These are phyloP conservation scores for Mythimna ferrago DNA, from an alignment of 2,888 invertebrate genomes.

Conservation along the genomic window DNA sequence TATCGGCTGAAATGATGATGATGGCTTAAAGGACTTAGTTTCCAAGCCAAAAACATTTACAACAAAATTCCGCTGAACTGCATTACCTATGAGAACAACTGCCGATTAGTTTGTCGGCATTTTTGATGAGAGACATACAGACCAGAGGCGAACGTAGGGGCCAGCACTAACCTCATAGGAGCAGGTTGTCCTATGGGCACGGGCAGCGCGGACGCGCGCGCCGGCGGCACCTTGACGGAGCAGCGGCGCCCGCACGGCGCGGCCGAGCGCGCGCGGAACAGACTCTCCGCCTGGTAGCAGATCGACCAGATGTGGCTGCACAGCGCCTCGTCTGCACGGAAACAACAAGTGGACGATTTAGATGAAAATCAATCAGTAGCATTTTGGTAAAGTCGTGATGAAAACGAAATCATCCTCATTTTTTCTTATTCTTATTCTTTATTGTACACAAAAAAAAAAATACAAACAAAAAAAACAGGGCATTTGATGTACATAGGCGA, in stretches of 20 bases:
- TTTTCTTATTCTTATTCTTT: no score
- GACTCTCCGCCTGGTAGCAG: constrained; percentile 95
- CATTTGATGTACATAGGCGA: no score
- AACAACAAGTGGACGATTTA: background rate
- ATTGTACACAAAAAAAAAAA: no score
- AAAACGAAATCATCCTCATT: background rate
- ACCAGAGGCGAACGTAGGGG: background rate
- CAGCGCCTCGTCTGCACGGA: constrained; percentile 91
- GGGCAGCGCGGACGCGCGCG: constrained; percentile 86
- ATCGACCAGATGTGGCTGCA: constrained; percentile 96
- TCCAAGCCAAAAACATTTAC: no score
- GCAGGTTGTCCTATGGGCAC: constrained; percentile 94
- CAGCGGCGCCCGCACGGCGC: constrained; percentile 94
- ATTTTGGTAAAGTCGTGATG: background rate
- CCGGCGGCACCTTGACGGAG: constrained; percentile 91
- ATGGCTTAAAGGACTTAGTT: no score
- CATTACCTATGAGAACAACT: no score
- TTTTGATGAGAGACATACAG: no score
- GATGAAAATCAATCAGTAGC: background rate
- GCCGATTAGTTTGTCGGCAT: no score
- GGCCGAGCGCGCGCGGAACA: constrained; percentile 91
- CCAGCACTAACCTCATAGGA: constrained; percentile 91
- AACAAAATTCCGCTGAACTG: no score
- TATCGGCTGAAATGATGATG: no score
- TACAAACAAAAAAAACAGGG: no score